A percentile compares a stretch with the other conserved stretches of the same genome.
Evolutionary conservation across 1,140 invertebrate genomes (phyloP).

Genomic region (Galleria mellonella): DNA sequence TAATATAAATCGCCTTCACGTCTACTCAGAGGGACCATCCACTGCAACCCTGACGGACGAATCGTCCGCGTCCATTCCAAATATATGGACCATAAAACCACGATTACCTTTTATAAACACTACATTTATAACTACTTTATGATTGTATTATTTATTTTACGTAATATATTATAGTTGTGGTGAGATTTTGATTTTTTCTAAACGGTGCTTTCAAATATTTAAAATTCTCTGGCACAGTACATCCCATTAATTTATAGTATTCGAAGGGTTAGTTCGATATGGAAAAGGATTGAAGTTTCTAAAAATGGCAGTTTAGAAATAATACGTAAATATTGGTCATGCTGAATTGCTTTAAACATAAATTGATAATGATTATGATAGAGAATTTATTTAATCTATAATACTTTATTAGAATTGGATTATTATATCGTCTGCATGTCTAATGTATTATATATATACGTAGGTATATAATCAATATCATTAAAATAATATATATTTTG

Average conservation of each 20-base stretch:
- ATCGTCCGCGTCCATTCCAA: conserved; percentile 46
- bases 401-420: no score
- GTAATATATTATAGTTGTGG: conserved; percentile 70
- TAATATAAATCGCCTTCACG: conserved; percentile 49
- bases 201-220: conserved; percentile 70
- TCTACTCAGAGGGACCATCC: conserved; percentile 15
- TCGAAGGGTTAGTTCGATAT: conserved; percentile 25
- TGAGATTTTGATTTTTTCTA: conserved; percentile 67
- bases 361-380: no score
- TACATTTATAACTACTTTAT: conserved; percentile 72
- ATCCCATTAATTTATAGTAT: conserved; percentile 71
- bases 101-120: conserved; percentile 73
- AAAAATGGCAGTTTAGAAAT: no score
- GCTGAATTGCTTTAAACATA: no score
- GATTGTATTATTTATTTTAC: conserved; percentile 74
- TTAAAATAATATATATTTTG: no score
- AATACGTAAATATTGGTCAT: no score
- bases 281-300: conserved; percentile 27
- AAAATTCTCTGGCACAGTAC: conserved; percentile 67
- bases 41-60: conserved; percentile 4
- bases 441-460: no score
- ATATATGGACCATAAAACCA: conserved; percentile 69
- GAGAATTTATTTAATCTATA: no score
- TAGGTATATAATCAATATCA: no score
- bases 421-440: no score